Evolutionary conservation across 2,113 vertebrate species (phyloP), one percentile per base, ranked within the genome.

Genomic region (Electrona antarctica): DNA sequence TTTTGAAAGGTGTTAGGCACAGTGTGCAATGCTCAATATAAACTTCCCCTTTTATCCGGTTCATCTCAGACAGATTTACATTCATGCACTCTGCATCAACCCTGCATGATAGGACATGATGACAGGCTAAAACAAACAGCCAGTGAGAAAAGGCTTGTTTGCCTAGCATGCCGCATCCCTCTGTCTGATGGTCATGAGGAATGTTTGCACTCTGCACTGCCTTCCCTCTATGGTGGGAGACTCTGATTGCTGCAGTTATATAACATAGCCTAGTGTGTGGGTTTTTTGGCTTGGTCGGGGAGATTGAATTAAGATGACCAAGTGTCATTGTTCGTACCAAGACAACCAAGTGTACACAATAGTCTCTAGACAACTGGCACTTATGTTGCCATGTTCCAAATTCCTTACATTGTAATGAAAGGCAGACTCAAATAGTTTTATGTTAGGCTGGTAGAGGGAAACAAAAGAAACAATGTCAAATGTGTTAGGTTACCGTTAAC

Each of bases 161-260:
- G 48, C 59, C 47, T 8, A 77, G 9, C 41, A 21, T 55, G 66
- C 8, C 68, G 50, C 46, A 68, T 8, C 7, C 2, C 10, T 50
- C 10, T 50, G 21, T 21, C 28, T 7, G 54, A 6, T 0, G 4
- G 0, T 12, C 29, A 60, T 60, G 45, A 71, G 15, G 64, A 80
- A 62, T 62, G 74, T 6, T 13, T 7, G 41, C 11, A 12, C 11
- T 13, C 51, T 8, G 41, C 11, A 12, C 11, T 54, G 51, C 8
- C 21, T 41, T 54, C 51, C 33, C n/a, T 58, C 64, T 54, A 12
- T 60, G 45, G 12, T 1, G 10, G 55, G 33, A 41, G 33, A 41
- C 59, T 68, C 21, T 57, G 6, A 33, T 52, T 60, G 28, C 51
- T 48, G 9, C 41, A 28, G 56, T 76, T 78, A 68, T 52, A 74